Base-by-base conservation (phyloP, 1,140 invertebrate species). In the Globodera rostochiensis region DNA sequence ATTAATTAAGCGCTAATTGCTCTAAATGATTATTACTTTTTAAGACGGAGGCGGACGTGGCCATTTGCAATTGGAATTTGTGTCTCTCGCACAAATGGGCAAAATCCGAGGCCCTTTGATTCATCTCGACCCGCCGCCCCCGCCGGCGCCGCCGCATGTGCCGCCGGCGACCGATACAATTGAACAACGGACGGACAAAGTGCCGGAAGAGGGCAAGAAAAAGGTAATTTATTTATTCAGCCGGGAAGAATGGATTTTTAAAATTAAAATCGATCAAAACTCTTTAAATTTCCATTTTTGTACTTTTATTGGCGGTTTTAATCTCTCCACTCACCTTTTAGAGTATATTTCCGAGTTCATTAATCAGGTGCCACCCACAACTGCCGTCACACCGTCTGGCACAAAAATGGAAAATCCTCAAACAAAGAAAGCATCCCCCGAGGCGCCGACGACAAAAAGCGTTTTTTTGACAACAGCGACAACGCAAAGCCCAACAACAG, bases 81-180 rank as follows among this genome's bases (percentile, higher is more conserved):
- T 82, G 53, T 50, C 78, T 6, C n/a, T 53, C 36, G 70, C 46
- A 8, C 66, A 82, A 82, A 82, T 82, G 80, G 47, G n/a, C 8
- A 45, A 73, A 46, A 66, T 76, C 11, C 80, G 80, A 4, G 74
- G 78, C 9, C 80, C 80, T 6, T 50, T 82, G 46, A 64, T 82
- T 50, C 80, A 82, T 82, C 47, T 73, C 25, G 77, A 79, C 53
- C 73, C 47, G 47, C 53, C 25, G 53, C 13, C 45, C 5, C 13
- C 13, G 57, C 57, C 57, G 13, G 7, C 50, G 50, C 50, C 11
- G 50, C 50, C 50, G 50, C 50, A 53, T 7, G 50, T 7, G 50
- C 50, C 50, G 50, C 50, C 50, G 50, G 50, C 11, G 50, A 64
- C 57, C 1, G 19, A 64, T 19, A 19, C 15, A 64, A 64, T 3